Evolutionary conservation across 2,797 vertebrate genomes (phyloP).

Genomic region (Microctenopoma stevenorrisi): DNA sequence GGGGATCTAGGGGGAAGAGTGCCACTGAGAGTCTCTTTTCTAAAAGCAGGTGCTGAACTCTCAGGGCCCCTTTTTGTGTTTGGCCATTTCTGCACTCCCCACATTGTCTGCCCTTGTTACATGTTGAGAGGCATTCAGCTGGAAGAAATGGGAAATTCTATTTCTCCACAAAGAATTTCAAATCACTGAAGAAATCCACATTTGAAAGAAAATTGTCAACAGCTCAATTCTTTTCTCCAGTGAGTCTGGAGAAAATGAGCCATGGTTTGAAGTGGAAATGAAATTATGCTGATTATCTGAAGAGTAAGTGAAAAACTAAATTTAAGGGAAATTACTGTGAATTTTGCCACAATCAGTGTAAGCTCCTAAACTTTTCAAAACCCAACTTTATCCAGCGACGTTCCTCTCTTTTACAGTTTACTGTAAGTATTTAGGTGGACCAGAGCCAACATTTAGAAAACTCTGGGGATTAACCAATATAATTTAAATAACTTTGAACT

Average conservation of each 20-base stretch:
- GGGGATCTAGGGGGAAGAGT: slow-evolving; percentile 77
- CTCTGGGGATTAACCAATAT: background rate
- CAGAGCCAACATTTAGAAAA: background rate
- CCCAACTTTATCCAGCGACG: slow-evolving; percentile 3
- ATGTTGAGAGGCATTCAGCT: slow-evolving; percentile 83
- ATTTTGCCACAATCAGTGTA: slow-evolving; percentile 44
- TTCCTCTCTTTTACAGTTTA: slow-evolving; percentile 13
- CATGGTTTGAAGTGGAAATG: slow-evolving; percentile 71
- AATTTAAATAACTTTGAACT: background rate
- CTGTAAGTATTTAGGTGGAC: slow-evolving; percentile 1
- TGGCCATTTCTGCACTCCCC: slow-evolving; percentile 82
- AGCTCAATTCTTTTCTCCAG: slow-evolving; percentile 69
- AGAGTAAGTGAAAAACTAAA: slow-evolving; percentile 64
- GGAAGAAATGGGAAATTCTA: slow-evolving; percentile 82
- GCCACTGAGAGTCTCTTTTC: slow-evolving; percentile 81
- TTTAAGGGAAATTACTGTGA: slow-evolving; percentile 53
- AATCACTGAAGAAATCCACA: slow-evolving; percentile 83
- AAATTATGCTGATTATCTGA: slow-evolving; percentile 78
- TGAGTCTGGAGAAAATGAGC: slow-evolving; percentile 72
- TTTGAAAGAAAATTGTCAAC: slow-evolving; percentile 79
- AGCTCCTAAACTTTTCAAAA: slow-evolving; percentile 32
- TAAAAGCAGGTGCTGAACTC: slow-evolving; percentile 86
- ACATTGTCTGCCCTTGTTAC: slow-evolving; percentile 83
- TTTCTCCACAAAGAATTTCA: slow-evolving; percentile 81
- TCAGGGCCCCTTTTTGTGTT: slow-evolving; percentile 83